Percentiles rank a stretch among this genome's conserved stretches.
These are phyloP conservation scores for Bufo bufo DNA, from an alignment of 2,113 vertebrate species.

Conservation along the genomic window DNA sequence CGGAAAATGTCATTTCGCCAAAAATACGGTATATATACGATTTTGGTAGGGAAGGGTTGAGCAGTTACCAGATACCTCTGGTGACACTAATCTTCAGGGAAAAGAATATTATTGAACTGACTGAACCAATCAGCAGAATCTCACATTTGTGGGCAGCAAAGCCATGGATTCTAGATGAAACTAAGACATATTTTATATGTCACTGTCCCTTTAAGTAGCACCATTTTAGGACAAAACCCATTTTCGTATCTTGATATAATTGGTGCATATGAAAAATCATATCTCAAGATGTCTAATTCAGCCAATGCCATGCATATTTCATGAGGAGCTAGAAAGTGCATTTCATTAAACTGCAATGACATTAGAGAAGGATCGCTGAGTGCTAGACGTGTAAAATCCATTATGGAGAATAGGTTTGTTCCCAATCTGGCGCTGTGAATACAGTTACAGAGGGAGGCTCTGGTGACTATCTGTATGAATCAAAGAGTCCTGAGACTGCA, in stretches of 20 bases:
- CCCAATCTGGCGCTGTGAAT: background rate
- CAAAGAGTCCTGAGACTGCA: background rate
- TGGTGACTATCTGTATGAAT: background rate
- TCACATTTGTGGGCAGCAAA: too few species aligned
- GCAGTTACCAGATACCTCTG: too few species aligned
- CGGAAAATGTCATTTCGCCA: too few species aligned
- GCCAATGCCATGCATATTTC: background rate
- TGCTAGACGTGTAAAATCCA: constrained; percentile 7
- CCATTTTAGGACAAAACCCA: background rate
- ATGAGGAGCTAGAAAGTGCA: constrained; percentile 3
- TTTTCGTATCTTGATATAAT: background rate
- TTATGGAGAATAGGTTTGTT: constrained; percentile 6
- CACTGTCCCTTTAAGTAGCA: background rate
- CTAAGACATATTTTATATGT: background rate
- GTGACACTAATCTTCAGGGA: too few species aligned
- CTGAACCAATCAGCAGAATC: too few species aligned
- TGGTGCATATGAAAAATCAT: background rate
- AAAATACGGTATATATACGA: too few species aligned
- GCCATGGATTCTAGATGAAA: too few species aligned
- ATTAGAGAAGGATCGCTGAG: constrained; percentile 11
- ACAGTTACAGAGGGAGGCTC: background rate
- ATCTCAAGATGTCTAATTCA: background rate
- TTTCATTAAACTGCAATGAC: constrained; percentile 38
- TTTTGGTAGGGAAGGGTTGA: too few species aligned
- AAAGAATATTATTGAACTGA: too few species aligned